Percentiles rank a stretch among this genome's conserved stretches.
Evolutionary conservation across 2,113 vertebrate genomes (phyloP).

Genomic region (Bolborhynchus lineola): DNA sequence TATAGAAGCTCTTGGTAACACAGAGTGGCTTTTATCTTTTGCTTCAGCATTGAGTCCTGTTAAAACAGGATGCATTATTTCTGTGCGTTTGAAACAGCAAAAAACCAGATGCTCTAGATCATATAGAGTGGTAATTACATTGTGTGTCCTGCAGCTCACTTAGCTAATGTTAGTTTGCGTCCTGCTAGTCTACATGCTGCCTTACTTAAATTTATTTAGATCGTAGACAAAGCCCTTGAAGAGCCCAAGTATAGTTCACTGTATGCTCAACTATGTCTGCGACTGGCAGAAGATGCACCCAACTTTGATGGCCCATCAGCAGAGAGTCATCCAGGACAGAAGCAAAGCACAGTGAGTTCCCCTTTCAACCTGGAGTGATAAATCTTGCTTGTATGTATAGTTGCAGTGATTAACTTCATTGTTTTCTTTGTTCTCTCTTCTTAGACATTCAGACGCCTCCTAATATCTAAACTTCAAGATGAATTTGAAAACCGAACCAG

Average conservation of each 20-base stretch:
- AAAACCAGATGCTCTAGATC: rapidly evolving
- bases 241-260: conserved; percentile 99
- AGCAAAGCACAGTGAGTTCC: conserved; percentile 97
- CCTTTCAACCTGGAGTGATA: neutral
- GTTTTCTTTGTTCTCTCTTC: neutral
- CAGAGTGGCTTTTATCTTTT: rapidly evolving
- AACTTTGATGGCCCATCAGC: conserved; percentile 99
- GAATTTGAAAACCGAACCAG: conserved; percentile 99
- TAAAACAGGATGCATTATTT: neutral
- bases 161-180: neutral
- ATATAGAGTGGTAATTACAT: rapidly evolving
- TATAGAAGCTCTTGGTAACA: neutral
- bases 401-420: neutral
- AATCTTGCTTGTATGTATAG: neutral
- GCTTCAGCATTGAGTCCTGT: neutral
- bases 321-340: conserved; percentile 98
- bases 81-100: neutral
- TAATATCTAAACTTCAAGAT: conserved; percentile 99
- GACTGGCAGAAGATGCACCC: conserved; percentile 99
- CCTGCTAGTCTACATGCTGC: neutral
- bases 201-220: conserved; percentile 68
- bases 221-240: conserved; percentile 99
- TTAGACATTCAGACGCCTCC: conserved; percentile 98
- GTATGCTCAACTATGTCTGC: conserved; percentile 99
- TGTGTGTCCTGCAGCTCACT: neutral